Conservation (phyloP, 2,113 vertebrate genomes). For the Oophaga pumilio region DNA sequence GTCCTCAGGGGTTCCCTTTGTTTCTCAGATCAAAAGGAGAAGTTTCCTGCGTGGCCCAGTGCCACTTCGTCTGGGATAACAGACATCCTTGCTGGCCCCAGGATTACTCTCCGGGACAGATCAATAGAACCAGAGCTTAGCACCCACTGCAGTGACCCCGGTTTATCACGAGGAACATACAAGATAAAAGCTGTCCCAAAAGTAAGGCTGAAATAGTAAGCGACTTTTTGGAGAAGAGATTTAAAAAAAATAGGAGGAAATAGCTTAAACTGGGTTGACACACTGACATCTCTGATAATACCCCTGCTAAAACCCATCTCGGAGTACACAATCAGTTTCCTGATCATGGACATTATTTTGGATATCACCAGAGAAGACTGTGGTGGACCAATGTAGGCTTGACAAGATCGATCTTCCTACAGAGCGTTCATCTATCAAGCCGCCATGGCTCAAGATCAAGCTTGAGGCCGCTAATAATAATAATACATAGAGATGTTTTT, state of each 20-base stretch:
- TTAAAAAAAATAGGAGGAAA: too few species aligned
- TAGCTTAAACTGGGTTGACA: neutral
- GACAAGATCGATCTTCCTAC: too few species aligned
- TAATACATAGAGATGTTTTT: too few species aligned
- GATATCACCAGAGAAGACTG: too few species aligned
- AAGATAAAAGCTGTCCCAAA: neutral
- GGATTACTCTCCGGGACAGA: constrained; percentile 7
- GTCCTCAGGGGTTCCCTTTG: constrained; percentile 43
- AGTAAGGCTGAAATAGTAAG: neutral
- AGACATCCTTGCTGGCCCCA: constrained; percentile 30
- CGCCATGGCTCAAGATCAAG: too few species aligned
- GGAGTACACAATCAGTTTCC: too few species aligned
- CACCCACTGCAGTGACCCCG: constrained; percentile 16
- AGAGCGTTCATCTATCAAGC: too few species aligned
- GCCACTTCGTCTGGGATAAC: constrained; percentile 23
- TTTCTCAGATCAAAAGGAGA: constrained; percentile 35
- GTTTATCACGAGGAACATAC: neutral
- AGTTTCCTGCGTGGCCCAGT: constrained; percentile 32
- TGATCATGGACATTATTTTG: too few species aligned
- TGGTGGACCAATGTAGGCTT: too few species aligned
- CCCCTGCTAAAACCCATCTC: too few species aligned
- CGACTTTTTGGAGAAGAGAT: too few species aligned
- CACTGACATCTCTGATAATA: neutral
- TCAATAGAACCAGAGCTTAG: constrained; percentile 16
- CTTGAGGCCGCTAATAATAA: too few species aligned